Conservation (phyloP, 2,888 invertebrate species). For the Drosophila kuntzei region DNA sequence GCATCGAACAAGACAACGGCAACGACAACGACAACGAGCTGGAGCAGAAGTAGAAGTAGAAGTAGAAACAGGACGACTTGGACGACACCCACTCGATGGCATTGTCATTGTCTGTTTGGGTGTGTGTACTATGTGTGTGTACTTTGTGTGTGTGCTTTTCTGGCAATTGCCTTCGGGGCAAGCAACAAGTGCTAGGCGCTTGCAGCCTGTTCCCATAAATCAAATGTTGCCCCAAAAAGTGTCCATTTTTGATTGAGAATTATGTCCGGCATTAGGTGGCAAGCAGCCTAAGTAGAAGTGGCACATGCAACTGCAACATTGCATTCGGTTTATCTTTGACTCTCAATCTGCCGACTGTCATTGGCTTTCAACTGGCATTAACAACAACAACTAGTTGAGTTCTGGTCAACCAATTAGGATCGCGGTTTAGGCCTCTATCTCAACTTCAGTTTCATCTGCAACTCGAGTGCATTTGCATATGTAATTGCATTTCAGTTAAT, state of each 20-base stretch:
- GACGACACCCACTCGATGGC: constrained; percentile 38
- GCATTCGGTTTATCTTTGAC: constrained; percentile 6
- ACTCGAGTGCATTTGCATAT: background rate
- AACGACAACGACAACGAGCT: constrained; percentile 7
- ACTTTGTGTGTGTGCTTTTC: constrained; percentile 7
- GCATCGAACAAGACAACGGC: constrained; percentile 32
- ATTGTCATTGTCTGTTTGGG: constrained; percentile 28
- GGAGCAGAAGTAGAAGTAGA: constrained; percentile 11
- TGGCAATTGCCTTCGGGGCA: constrained; percentile 20
- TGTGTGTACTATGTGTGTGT: background rate
- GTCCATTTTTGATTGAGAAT: constrained; percentile 58
- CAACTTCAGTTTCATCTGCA: background rate
- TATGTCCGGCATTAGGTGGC: constrained; percentile 39
- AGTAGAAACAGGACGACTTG: constrained; percentile 35
- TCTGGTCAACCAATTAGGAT: constrained; percentile 8
- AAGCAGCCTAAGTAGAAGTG: constrained; percentile 7
- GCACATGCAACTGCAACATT: constrained; percentile 12
- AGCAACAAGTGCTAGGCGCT: constrained; percentile 63
- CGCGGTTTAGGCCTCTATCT: no score
- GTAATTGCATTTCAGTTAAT: constrained; percentile 60
- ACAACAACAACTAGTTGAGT: background rate
- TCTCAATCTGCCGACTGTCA: constrained; percentile 28
- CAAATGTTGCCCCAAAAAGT: constrained; percentile 34
- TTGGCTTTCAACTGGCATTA: constrained; percentile 17
- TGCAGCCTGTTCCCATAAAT: constrained; percentile 25